Base-by-base conservation (phyloP, 2,113 vertebrate species). In the Petroica traversi region DNA sequence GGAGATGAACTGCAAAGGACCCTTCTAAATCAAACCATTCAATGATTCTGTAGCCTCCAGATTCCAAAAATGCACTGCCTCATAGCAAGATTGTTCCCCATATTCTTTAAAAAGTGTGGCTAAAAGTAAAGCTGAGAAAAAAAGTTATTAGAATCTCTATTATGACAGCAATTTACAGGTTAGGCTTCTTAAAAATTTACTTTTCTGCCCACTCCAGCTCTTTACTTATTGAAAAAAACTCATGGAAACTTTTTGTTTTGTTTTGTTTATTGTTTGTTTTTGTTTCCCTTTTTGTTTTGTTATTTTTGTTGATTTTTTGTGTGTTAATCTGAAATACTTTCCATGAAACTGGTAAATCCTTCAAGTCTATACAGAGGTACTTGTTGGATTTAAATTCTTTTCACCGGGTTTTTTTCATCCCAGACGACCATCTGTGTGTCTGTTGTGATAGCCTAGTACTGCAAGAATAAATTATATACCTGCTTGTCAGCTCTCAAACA, bases 171-270 rank as follows among this genome's bases (percentile, higher is more conserved):
- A 83, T 73, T 91, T 92, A 64, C 34, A 88, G 79, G 73, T 79
- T 63, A 41, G 15, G 49, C 51, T 85, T 91, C 86, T 92, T 93
- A 89, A 92, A 95, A 67, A 25, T 5, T 22, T 81, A 15, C 11
- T 94, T 93, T 94, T 90, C 52, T 97, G n/a, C 31, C 69, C 28
- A 31, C 33, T 95, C 31, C 18, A 34, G 57, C 91, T n/a, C n/a
- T n/a, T n/a, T n/a, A n/a, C n/a, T n/a, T n/a, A n/a, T n/a, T n/a
- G n/a, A n/a, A n/a, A n/a, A n/a, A n/a, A n/a, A n/a, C n/a, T 34
- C 14, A 36, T 5, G 23, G 23, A 13, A 89, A 55, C 5, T 45
- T 74, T 45, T 49, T 17, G 22, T 79, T 76, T 25, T 43, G 19
- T 41, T 23, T 7, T 52, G n/a, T n/a, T n/a, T n/a, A n/a, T n/a